A percentile compares a stretch with the other conserved stretches of the same genome.
Evolutionary conservation across 2,888 invertebrate species (phyloP).

Genomic region (Linnaemya vulpina): DNA sequence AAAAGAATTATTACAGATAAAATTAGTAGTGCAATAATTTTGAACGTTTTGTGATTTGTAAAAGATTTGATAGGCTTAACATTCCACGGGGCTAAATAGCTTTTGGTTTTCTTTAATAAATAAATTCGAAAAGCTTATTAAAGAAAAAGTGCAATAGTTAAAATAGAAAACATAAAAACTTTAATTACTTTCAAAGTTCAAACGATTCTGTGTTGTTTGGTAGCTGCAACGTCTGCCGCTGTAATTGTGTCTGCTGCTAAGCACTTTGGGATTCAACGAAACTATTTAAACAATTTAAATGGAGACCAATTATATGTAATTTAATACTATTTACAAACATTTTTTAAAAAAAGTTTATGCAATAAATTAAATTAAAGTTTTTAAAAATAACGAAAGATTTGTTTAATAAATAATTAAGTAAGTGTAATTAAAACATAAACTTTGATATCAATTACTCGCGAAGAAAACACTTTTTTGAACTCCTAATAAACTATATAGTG

Average conservation of each 20-base stretch:
- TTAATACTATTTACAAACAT: neutral
- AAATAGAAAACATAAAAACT: neutral
- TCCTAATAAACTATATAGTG: too few relatives aligned
- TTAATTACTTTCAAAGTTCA: neutral
- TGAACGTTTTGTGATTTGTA: neutral
- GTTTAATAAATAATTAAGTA: neutral
- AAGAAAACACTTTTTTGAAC: too few relatives aligned
- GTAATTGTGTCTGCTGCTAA: slow-evolving; percentile 12
- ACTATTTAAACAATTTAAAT: neutral
- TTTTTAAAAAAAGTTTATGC: neutral
- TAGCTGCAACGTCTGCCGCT: slow-evolving; percentile 20
- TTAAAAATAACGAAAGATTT: neutral
- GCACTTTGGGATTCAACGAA: neutral
- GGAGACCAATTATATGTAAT: slow-evolving; percentile 22
- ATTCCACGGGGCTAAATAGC: slow-evolving; percentile 5
- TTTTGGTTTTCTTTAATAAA: neutral
- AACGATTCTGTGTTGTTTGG: neutral
- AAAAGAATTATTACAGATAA: neutral
- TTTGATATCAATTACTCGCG: too few relatives aligned
- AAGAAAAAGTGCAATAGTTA: neutral
- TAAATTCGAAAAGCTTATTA: neutral
- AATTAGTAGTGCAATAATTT: slow-evolving; percentile 35
- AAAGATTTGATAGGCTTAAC: slow-evolving; percentile 1
- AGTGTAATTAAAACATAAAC: neutral
- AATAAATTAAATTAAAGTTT: neutral